Conservation (phyloP, 2,797 vertebrate species). For the Danio tinwini region DNA sequence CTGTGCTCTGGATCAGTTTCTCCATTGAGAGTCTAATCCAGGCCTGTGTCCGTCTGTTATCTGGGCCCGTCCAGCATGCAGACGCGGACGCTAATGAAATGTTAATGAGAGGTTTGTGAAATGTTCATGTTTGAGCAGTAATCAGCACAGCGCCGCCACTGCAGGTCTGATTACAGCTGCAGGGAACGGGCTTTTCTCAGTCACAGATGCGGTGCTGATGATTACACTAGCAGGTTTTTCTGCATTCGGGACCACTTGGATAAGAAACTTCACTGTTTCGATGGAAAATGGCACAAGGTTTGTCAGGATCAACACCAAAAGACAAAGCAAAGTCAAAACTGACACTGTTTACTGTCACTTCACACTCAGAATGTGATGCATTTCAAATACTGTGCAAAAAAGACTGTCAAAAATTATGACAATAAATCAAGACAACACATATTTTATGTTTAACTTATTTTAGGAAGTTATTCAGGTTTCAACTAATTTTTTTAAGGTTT, state of each 20-base stretch:
- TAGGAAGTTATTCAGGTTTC: no score
- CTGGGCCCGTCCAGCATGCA: background rate
- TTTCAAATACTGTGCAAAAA: no score
- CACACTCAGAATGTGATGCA: no score
- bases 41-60: slow-evolving; percentile 24
- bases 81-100: slow-evolving; percentile 22
- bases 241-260: background rate
- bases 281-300: background rate
- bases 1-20: slow-evolving; percentile 3
- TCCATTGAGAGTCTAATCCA: slow-evolving; percentile 6
- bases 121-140: slow-evolving; percentile 28
- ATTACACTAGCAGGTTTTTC: background rate
- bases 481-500: no score
- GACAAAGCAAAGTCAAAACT: slow-evolving; percentile 18
- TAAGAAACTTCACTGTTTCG: background rate
- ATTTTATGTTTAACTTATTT: no score
- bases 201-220: background rate
- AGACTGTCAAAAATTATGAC: no score
- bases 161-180: slow-evolving; percentile 20
- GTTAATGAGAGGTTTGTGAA: slow-evolving; percentile 40
- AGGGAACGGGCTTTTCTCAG: background rate
- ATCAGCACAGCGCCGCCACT: slow-evolving; percentile 23
- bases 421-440: no score
- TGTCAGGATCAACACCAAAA: background rate
- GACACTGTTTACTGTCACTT: background rate